Evolutionary conservation across 2,797 vertebrate genomes (phyloP), one percentile per base, ranked within the genome.

Genomic region (Leontopithecus rosalia): DNA sequence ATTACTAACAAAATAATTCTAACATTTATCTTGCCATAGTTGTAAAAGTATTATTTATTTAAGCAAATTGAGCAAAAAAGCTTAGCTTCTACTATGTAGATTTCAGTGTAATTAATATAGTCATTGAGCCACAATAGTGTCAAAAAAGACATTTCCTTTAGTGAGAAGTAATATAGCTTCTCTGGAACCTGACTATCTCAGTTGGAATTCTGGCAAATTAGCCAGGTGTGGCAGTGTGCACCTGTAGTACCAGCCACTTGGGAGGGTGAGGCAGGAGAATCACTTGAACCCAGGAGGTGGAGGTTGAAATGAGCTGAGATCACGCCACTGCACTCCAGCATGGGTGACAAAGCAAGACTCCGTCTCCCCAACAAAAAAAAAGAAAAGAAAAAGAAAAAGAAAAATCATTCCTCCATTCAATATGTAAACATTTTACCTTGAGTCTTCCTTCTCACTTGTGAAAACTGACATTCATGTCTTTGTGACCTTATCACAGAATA

Each of bases 171-270:
- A 43, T 10, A 22, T 15, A 52, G n/a, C 30, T 88, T 88, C 26
- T 84, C 41, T 19, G 39, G 28, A 48, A 41, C 13, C 11, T 30
- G 43, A 48, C 5, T 36, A 50, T 8, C 1, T 50, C 46, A 22
- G 4, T 67, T 1, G 0, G 17, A 89, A 81, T 80, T 46, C 8
- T 61, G 39, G 20, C 17, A 64, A 64, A 64, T 64, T 64, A 64
- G 61, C 30, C 1, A 3, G 30, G 15, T 1, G 0, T 64, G 33
- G 61, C 17, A 17, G 14, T 15, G 33, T 33, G 7, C 4, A 0
- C 61, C 61, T 8, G 7, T n/a, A 64, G 30, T n/a, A 14, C 3
- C 61, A 64, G 61, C 33, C 17, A 64, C 14, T n/a, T n/a, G 30
- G 15, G 61, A n/a, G 15, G 14, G 5, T 64, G 61, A 15, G 30